A percentile compares a stretch with the other conserved stretches of the same genome.
phyloP scores from a whole-genome alignment of 2,113 vertebrate genomes.

The Varanus salvator region DNA sequence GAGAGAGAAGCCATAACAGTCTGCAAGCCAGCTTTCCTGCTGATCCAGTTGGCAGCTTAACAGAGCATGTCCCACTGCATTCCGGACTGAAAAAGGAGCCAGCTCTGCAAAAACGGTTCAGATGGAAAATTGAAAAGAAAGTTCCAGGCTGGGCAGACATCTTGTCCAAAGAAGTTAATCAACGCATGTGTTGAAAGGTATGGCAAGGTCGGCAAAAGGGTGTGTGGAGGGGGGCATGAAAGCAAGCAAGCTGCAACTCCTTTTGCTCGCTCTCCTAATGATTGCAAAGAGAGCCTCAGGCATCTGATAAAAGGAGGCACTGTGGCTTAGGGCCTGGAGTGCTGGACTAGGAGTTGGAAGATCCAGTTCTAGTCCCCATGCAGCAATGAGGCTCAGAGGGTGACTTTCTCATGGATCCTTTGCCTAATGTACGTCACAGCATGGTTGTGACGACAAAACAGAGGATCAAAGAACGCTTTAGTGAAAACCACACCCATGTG shows the following conservation, averaged over 20 bases:
- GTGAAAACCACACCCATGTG: not conserved
- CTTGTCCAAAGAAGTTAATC: constrained; percentile 38
- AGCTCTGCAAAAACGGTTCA: constrained; percentile 51
- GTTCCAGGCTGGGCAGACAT: constrained; percentile 47
- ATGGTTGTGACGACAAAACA: too few species aligned
- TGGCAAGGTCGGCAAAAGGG: not conserved
- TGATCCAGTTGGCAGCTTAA: constrained; percentile 69
- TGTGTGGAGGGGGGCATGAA: not conserved
- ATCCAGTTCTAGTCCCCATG: too few species aligned
- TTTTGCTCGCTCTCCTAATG: not conserved
- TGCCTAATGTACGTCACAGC: too few species aligned
- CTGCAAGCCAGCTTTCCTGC: not conserved
- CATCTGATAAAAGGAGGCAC: not conserved
- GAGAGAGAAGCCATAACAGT: constrained; percentile 51
- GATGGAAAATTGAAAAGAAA: constrained; percentile 69
- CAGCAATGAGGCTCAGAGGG: too few species aligned
- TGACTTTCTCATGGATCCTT: too few species aligned
- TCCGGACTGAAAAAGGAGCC: constrained; percentile 72
- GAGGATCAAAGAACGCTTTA: not conserved
- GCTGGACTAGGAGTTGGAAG: too few species aligned
- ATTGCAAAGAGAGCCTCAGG: not conserved
- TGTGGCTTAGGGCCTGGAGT: too few species aligned
- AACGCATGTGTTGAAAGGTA: not conserved
- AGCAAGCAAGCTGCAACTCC: not conserved
- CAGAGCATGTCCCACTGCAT: constrained; percentile 58